phyloP scores from a whole-genome alignment of 2,113 vertebrate species.

The Copsychus sechellarum region DNA sequence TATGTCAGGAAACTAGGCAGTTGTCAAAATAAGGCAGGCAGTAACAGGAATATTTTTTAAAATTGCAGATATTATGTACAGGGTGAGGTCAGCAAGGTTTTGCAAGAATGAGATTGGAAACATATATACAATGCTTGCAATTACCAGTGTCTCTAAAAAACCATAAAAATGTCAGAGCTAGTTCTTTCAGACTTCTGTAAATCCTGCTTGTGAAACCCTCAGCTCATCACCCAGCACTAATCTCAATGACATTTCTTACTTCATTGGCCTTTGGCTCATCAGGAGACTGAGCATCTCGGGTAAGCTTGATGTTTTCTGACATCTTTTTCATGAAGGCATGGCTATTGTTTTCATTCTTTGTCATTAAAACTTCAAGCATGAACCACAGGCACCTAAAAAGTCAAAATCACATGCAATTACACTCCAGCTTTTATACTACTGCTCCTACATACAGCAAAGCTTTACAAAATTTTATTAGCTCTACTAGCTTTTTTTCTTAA shows the following conservation, averaged over 20 bases:
- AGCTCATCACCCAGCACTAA: neutral
- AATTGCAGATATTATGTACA: neutral
- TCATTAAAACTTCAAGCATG: slow-evolving; percentile 99
- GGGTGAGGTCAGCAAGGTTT: neutral
- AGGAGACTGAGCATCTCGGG: slow-evolving; percentile 93
- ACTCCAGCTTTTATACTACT: neutral
- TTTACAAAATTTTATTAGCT: neutral
- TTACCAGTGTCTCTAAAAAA: neutral
- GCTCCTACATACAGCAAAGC: neutral
- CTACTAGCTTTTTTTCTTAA: neutral
- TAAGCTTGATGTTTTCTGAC: slow-evolving; percentile 98
- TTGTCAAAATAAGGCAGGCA: neutral
- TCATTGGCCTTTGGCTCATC: slow-evolving; percentile 96
- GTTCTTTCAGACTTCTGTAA: neutral
- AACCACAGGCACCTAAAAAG: slow-evolving; percentile 93
- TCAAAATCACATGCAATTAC: slow-evolving; percentile 36
- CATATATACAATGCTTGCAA: neutral
- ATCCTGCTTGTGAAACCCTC: slow-evolving; percentile 14
- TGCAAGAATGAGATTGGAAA: neutral
- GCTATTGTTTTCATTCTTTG: slow-evolving; percentile 99
- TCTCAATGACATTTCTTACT: slow-evolving; percentile 72
- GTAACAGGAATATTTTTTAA: neutral
- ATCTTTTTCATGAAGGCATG: slow-evolving; percentile 98
- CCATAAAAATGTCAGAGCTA: neutral
- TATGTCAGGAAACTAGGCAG: neutral